Evolutionary conservation across 2,797 vertebrate genomes (phyloP), one percentile per base, ranked within the genome.

Genomic region (Enteromius mattozi): DNA sequence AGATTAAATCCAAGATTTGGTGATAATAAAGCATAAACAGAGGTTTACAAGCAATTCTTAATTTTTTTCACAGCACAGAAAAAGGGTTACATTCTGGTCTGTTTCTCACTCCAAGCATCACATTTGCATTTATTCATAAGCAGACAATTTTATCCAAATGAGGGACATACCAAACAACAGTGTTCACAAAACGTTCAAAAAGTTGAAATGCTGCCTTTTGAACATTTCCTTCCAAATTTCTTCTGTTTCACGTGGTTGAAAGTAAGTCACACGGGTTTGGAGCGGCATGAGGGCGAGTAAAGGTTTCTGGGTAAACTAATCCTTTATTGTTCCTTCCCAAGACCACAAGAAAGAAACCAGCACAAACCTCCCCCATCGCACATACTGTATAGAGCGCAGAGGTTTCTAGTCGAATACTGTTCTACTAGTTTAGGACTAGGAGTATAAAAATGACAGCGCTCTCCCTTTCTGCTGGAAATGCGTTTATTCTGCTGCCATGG

Each of bases 401-500:
- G 14, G 49, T 13, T 35, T 75, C 19, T 75, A 51, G 30, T 33
- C 27, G 16, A 33, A 17, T 66, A 16, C 63, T 66, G 63, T 35
- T 66, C 16, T 35, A 35, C 63, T 66, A 35, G 63, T 66, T 66
- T 66, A 35, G 27, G 30, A 66, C 63, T 19, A 33, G 3, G 3
- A 56, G 74, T 19, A 78, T 27, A 37, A 49, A 65, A 47, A 59
- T 54, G 71, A 75, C 71, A 54, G 24, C 4, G 47, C 10, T 33
- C 71, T 35, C 16, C 19, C 45, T 75, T 75, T 76, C 35, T 56
- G 72, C 45, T 80, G 42, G 17, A 24, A 51, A 16, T 83, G 42
- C 49, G 51, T 82, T 74, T 68, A 77, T 51, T 59, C 71, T 83
- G 72, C 82, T 75, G 68, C 87, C 79, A 59, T 78, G 81, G 87